phyloP scores from a whole-genome alignment of 2,113 vertebrate genomes.

The Thinocorus orbignyianus region DNA sequence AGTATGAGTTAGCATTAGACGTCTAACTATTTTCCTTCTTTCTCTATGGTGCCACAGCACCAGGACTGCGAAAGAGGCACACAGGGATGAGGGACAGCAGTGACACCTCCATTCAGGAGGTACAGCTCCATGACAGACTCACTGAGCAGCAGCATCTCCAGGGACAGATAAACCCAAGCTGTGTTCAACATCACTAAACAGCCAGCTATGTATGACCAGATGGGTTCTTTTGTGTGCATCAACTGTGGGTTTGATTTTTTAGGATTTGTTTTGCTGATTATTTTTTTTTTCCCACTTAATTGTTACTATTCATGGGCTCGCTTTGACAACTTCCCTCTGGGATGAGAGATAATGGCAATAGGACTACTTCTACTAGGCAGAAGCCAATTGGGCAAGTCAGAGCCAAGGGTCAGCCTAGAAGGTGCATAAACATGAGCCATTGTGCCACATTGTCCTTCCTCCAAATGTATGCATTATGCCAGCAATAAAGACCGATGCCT shows the following conservation, averaged over 20 bases:
- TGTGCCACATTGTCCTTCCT: neutral
- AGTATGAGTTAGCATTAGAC: too few species aligned
- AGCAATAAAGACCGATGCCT: neutral
- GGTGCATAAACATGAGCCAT: neutral
- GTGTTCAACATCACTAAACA: neutral
- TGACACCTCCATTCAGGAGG: neutral
- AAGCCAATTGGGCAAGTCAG: neutral
- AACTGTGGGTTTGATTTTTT: neutral
- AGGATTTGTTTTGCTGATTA: neutral
- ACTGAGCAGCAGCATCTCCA: neutral
- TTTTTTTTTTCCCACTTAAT: neutral
- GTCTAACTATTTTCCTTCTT: neutral
- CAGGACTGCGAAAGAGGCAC: neutral
- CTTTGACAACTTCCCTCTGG: neutral
- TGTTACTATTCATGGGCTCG: neutral
- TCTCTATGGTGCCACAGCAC: neutral
- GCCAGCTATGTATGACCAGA: neutral
- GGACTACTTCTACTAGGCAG: neutral
- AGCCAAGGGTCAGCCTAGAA: neutral
- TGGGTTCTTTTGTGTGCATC: neutral
- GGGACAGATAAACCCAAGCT: neutral
- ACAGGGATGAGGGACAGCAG: neutral
- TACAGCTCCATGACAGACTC: neutral
- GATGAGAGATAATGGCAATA: neutral
- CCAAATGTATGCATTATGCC: rapidly evolving